phyloP scores from a whole-genome alignment of 2,113 vertebrate genomes.

The Microcebus lehilahytsara region DNA sequence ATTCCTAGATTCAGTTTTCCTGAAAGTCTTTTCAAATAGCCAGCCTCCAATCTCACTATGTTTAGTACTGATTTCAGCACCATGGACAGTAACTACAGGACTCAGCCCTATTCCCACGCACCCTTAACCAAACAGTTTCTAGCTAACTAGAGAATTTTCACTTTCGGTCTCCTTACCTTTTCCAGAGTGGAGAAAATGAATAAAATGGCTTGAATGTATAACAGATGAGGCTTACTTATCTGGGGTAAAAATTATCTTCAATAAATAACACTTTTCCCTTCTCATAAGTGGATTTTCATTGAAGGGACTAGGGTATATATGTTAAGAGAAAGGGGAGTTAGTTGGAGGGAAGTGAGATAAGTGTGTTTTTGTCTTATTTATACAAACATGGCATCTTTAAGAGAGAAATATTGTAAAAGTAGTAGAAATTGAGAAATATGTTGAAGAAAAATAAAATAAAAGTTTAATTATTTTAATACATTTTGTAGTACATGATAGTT shows the following conservation, averaged over 20 bases:
- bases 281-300: neutral
- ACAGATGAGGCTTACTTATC: slow-evolving; percentile 17
- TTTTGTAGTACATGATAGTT: neutral
- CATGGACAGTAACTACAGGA: slow-evolving; percentile 71
- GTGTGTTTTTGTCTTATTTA: neutral
- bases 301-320: neutral
- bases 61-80: slow-evolving; percentile 72
- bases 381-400: slow-evolving; percentile 15
- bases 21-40: neutral
- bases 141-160: slow-evolving; percentile 5
- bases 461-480: neutral
- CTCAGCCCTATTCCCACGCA: neutral
- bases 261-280: neutral
- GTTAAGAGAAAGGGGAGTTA: neutral
- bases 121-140: neutral
- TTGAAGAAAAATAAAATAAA: neutral
- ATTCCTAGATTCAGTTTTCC: neutral
- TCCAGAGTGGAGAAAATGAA: neutral
- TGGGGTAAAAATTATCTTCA: slow-evolving; percentile 1
- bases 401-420: neutral
- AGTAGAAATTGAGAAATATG: neutral
- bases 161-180: neutral
- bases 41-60: neutral
- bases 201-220: neutral
- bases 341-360: neutral